Evolutionary conservation across 2,888 invertebrate genomes (phyloP), one percentile per base, ranked within the genome.

Genomic region (Rhabditoides inermis): DNA sequence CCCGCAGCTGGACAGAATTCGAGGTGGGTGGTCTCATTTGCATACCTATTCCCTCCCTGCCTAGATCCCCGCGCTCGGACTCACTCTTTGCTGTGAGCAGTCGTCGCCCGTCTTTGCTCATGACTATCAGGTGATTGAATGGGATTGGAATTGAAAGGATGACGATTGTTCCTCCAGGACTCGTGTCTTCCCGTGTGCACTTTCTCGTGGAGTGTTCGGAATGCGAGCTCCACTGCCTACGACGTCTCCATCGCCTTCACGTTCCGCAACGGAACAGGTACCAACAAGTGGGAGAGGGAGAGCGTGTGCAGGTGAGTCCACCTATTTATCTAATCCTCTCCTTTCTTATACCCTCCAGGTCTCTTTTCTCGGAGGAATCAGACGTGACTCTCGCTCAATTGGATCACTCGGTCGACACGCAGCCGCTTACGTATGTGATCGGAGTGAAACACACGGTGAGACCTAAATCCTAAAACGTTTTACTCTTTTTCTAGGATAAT

Each of bases 101-200:
- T 83, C 91, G 65, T 90, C 90, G 30, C 91, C 92, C 6, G 84
- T 91, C 18, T 86, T 91, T 78, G 90, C 91, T 25, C 85, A 90
- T 77, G 88, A 92, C 78, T 92, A 92, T 79, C 86, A 87, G 82
- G 59, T 56, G 25, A 32, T 35, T 30, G 15, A 27, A 32, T 12
- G 6, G 12, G 5, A 3, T 26, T 42, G n/a, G 25, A 7, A 25
- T 15, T 12, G 27, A 25, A 3, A 23, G 7, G 5, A 3, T 30
- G 2, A 12, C n/a, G 3, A 4, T 20, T 27, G 40, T 39, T n/a
- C 3, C 23, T 45, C 50, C 77, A 87, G 86, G 90, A 91, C 75
- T 86, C 87, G 56, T 86, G 86, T 71, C 78, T 90, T 59, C 92
- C 91, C 0, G 86, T 87, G 76, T 86, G 86, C 28, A 85, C 88